Percentiles rank a stretch among this genome's conserved stretches.
These are phyloP conservation scores for Neosilurus mollespiculum DNA, from an alignment of 2,797 vertebrate species.

Conservation along the genomic window DNA sequence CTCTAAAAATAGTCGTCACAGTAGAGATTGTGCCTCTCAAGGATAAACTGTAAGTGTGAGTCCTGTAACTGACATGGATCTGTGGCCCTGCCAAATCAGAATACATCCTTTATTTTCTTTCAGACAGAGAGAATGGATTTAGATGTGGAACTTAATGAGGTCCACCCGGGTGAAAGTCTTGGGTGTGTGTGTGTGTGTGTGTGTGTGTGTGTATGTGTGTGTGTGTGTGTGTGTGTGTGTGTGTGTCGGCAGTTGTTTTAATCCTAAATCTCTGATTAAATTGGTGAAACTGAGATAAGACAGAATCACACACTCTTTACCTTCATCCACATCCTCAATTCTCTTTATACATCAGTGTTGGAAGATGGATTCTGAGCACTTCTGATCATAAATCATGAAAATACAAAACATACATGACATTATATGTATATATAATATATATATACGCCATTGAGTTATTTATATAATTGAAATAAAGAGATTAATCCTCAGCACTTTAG, in stretches of 20 bases:
- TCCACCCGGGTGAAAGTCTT: not conserved
- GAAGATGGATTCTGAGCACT: too few relatives aligned
- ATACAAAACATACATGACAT: not conserved
- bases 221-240: too few relatives aligned
- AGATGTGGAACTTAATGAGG: not conserved
- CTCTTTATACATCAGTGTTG: not conserved
- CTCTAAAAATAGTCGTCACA: not conserved
- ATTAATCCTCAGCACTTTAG: not conserved
- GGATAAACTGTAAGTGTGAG: not conserved
- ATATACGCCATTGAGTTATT: too few relatives aligned
- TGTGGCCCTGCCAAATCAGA: not conserved
- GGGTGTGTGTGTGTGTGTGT: too few relatives aligned
- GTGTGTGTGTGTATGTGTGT: too few relatives aligned
- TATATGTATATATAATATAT: too few relatives aligned
- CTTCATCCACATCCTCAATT: not conserved
- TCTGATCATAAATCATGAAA: too few relatives aligned
- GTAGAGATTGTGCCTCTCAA: not conserved
- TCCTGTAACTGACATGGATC: not conserved
- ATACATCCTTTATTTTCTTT: not conserved
- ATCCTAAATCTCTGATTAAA: not conserved
- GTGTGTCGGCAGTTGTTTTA: not conserved
- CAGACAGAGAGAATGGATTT: not conserved
- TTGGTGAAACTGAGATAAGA: not conserved
- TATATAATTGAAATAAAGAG: not conserved
- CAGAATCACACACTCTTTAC: not conserved